Base-by-base conservation (phyloP, 2,797 vertebrate species). In the Lophius americanus region DNA sequence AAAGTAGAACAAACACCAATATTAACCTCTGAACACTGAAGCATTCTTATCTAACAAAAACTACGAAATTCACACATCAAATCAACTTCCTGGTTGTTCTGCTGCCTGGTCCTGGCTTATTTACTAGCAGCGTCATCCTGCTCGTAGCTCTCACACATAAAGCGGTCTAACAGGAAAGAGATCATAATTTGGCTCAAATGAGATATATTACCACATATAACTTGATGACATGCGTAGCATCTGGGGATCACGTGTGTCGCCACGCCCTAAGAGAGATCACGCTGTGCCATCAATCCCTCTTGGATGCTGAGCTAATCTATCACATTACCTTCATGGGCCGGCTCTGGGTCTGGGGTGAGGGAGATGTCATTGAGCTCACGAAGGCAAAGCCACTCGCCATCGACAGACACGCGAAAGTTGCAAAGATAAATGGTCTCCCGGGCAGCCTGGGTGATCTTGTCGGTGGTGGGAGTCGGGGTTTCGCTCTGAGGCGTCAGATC, bases 401-500 rank as follows among this genome's bases (percentile, higher is more conserved):
- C 98, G 90, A 99, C 98, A 0, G 98, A 99, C 75, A 99, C 98
- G 14, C 98, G 96, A 89, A 99, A 99, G 95, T 99, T 99, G 94
- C 98, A 99, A 77, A 99, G 95, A 93, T 99, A 99, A 90, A 99
- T 99, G 91, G 98, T 99, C 94, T 99, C 98, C 88, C 98, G 94
- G 90, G 98, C 98, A 73, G 98, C 98, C 93, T 99, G 97, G 68
- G 98, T 99, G 95, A 99, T 98, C 95, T 99, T 99, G 96, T 99
- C 98, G 56, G 96, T 98, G 91, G 96, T 99, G 90, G 97, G 97
- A 91, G 98, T 99, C 85, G 98, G 96, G 89, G 96, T 97, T 77
- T 99, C 97, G 80, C 95, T 95, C 92, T 97, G 97, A 90, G 96
- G 96, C 84, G 94, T 98, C 94, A 98, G 95, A 92, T 98, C 97